phyloP scores from a whole-genome alignment of 2,113 vertebrate species.

The Phrynosoma blainvillii region DNA sequence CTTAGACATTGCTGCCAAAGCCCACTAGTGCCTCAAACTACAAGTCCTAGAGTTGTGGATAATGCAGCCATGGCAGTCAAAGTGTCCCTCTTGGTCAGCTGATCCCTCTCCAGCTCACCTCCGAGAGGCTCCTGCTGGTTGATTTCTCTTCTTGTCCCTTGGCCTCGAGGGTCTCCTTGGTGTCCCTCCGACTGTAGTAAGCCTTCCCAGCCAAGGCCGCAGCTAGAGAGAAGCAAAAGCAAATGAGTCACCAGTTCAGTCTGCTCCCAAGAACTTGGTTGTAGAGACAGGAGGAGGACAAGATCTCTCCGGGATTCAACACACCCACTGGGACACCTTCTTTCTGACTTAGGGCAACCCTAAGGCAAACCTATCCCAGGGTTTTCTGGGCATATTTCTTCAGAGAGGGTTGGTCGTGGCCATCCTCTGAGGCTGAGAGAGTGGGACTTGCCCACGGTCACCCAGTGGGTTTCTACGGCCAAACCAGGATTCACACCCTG shows the following conservation, averaged over 20 bases:
- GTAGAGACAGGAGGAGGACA: neutral
- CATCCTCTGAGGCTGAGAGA: no score
- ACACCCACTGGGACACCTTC: neutral
- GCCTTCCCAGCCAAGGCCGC: slow-evolving; percentile 70
- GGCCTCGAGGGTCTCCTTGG: slow-evolving; percentile 4
- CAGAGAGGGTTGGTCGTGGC: no score
- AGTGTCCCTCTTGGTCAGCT: no score
- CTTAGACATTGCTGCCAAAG: neutral
- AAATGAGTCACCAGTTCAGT: neutral
- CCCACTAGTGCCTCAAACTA: neutral
- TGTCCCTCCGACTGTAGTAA: neutral
- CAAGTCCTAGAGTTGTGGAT: neutral
- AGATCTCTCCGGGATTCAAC: fast-evolving
- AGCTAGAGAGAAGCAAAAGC: slow-evolving; percentile 48
- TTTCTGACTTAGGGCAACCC: no score
- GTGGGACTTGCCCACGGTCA: no score
- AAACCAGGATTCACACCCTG: no score
- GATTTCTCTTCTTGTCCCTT: slow-evolving; percentile 42
- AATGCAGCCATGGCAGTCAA: neutral
- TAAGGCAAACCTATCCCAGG: no score
- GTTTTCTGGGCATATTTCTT: no score
- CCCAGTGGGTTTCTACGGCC: no score
- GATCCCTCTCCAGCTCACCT: slow-evolving; percentile 53
- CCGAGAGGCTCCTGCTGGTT: neutral
- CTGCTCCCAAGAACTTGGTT: neutral